Evolutionary conservation across 2,797 vertebrate genomes (phyloP).

Genomic region (Hoplostethus atlanticus): DNA sequence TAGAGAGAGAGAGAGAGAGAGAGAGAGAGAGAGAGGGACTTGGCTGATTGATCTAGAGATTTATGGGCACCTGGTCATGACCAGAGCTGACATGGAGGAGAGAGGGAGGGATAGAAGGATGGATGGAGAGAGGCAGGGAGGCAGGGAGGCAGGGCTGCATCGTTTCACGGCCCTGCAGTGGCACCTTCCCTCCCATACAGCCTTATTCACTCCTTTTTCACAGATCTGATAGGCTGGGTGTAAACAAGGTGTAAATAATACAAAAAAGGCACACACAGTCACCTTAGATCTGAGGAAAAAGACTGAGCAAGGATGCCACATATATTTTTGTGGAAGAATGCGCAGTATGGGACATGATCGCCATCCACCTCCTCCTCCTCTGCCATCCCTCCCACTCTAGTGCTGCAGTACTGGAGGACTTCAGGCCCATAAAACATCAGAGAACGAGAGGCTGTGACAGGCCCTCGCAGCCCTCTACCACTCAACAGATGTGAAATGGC

Average conservation of each 20-base stretch:
- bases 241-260: conserved; percentile 68
- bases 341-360: conserved; percentile 22
- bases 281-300: conserved; percentile 44
- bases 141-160: neutral
- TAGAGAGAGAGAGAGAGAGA: conserved; percentile 1
- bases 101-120: neutral
- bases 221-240: conserved; percentile 22
- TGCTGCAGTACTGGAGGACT: conserved; percentile 60
- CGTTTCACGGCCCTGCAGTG: neutral
- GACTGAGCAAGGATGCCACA: conserved; percentile 25
- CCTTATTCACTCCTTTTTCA: neutral
- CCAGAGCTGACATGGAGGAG: neutral
- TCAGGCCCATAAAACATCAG: conserved; percentile 67
- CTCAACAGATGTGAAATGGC: conserved; percentile 72
- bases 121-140: neutral
- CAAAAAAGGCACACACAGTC: conserved; percentile 31
- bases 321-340: conserved; percentile 27
- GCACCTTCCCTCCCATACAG: neutral
- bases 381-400: conserved; percentile 46
- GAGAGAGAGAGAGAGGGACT: conserved; percentile 12
- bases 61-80: conserved; percentile 3
- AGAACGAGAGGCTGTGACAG: conserved; percentile 64
- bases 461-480: conserved; percentile 56
- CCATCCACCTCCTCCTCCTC: conserved; percentile 1
- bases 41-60: conserved; percentile 13